Evolutionary conservation across 2,113 vertebrate genomes (phyloP).

Genomic region (Oncorhynchus masou): DNA sequence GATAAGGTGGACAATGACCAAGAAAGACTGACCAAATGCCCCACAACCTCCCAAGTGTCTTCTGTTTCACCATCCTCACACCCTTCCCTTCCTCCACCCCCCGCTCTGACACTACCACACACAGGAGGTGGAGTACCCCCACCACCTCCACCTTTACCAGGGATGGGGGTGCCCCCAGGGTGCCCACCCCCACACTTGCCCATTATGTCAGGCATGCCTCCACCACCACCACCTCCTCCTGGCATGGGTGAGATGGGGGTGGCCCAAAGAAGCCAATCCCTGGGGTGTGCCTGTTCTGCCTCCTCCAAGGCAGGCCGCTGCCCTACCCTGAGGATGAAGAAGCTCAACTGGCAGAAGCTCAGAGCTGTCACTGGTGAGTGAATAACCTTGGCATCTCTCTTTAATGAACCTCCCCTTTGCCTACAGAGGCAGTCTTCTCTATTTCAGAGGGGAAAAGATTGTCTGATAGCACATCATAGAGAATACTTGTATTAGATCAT

Average conservation of each 20-base stretch:
- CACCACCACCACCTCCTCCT: conserved; percentile 17
- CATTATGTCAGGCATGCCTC: conserved; percentile 52
- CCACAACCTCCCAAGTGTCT: conserved; percentile 28
- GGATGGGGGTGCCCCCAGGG: background rate
- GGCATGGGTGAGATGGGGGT: conserved; percentile 62
- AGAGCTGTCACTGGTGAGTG: conserved; percentile 78
- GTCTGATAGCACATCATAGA: background rate
- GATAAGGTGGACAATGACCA: conserved; percentile 41
- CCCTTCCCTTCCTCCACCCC: conserved; percentile 37
- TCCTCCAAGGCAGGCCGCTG: conserved; percentile 64
- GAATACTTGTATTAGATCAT: conserved; percentile 3
- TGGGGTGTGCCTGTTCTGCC: conserved; percentile 58
- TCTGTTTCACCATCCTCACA: conserved; percentile 28
- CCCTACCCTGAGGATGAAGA: conserved; percentile 91
- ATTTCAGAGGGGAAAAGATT: background rate
- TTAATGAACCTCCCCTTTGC: background rate
- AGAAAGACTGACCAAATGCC: conserved; percentile 4
- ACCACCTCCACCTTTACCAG: conserved; percentile 25
- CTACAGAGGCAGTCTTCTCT: background rate
- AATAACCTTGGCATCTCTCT: background rate
- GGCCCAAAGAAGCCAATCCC: conserved; percentile 62
- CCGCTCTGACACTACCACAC: conserved; percentile 38
- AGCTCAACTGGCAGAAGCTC: conserved; percentile 98
- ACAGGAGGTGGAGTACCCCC: background rate
- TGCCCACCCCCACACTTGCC: conserved; percentile 53